Percentiles rank a stretch among this genome's conserved stretches.
phyloP scores from a whole-genome alignment of 2,797 vertebrate species.

The Setipinna tenuifilis region DNA sequence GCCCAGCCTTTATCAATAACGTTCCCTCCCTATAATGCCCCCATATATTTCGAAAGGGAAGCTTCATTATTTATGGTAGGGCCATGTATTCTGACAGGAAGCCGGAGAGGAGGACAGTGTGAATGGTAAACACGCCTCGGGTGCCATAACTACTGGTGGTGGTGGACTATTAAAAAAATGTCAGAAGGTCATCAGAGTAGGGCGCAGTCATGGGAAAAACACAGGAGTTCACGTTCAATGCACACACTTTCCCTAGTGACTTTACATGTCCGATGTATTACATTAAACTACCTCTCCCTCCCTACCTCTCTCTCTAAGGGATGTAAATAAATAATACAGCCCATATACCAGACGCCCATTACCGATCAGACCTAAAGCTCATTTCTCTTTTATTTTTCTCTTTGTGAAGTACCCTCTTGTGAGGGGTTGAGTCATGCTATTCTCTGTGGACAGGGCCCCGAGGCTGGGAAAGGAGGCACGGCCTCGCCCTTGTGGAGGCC shows the following conservation, averaged over 20 bases:
- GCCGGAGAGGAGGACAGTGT: background rate
- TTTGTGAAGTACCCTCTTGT: background rate
- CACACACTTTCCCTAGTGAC: background rate
- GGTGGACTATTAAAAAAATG: background rate
- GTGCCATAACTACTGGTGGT: background rate
- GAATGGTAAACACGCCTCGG: background rate
- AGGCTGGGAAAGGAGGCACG: background rate
- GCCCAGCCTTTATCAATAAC: constrained; percentile 1
- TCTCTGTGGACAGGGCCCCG: background rate
- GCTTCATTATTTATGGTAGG: background rate
- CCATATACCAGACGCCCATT: background rate
- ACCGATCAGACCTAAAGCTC: background rate
- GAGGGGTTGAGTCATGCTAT: background rate
- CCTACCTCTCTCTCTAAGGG: background rate
- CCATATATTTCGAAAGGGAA: background rate
- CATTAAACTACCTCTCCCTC: background rate
- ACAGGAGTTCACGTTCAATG: background rate
- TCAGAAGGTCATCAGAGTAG: background rate
- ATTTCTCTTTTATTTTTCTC: background rate
- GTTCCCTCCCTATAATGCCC: background rate
- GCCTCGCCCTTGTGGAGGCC: background rate
- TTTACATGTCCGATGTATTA: background rate
- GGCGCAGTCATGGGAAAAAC: background rate
- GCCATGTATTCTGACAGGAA: background rate
- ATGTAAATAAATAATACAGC: background rate